Percentiles rank a stretch among this genome's conserved stretches.
Conservation (phyloP, 2,888 invertebrate genomes). For the Portevinia maculata region DNA sequence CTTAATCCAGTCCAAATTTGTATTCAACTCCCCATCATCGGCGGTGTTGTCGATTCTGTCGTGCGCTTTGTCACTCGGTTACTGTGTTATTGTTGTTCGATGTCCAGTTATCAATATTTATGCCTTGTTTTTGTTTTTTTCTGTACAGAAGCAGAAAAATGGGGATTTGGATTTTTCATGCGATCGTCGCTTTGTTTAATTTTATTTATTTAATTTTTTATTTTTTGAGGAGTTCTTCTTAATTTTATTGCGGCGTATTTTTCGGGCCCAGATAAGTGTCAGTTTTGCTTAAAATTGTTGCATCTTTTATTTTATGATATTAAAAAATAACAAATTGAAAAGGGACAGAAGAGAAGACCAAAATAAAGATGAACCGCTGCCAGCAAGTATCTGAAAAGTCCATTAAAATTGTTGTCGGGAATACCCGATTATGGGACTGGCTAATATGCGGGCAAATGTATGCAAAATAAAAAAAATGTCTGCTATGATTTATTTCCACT, state of each 20-base stretch:
- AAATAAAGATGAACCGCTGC: neutral
- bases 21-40: constrained; percentile 35
- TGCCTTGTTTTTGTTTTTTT: constrained; percentile 10
- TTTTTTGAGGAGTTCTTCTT: constrained; percentile 15
- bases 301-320: neutral
- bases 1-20: constrained; percentile 59
- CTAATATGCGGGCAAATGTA: constrained; percentile 38
- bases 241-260: constrained; percentile 47
- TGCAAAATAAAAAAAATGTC: constrained; percentile 20
- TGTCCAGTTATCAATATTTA: constrained; percentile 52
- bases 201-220: constrained; percentile 6
- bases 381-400: constrained; percentile 38
- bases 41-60: constrained; percentile 40
- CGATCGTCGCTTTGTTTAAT: constrained; percentile 11
- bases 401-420: constrained; percentile 49
- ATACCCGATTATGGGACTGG: constrained; percentile 51
- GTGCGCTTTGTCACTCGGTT: constrained; percentile 12
- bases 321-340: neutral
- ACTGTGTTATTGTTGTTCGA: constrained; percentile 12
- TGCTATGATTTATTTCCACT: constrained; percentile 38
- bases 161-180: constrained; percentile 36
- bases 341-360: neutral
- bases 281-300: constrained; percentile 45
- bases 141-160: constrained; percentile 46
- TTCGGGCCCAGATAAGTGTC: constrained; percentile 55